Conservation (phyloP, 2,888 invertebrate genomes). For the Cheilosia urbana region DNA sequence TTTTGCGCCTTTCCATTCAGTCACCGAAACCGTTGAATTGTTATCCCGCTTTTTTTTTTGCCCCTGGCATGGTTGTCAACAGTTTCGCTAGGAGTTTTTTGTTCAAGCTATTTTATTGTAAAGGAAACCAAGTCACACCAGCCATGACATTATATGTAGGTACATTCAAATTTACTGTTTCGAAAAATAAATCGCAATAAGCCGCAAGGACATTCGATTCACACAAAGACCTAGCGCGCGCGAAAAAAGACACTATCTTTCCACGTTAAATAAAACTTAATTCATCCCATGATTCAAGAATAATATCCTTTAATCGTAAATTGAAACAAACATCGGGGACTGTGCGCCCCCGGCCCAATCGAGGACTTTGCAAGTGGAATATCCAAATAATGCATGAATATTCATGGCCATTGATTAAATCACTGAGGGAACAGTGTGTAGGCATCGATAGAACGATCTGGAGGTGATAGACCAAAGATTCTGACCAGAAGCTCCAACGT, state of each 20-base stretch:
- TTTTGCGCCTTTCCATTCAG: background rate
- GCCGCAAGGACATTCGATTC: background rate
- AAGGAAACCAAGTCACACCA: constrained; percentile 1
- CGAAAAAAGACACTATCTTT: background rate
- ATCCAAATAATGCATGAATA: constrained; percentile 56
- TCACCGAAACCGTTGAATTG: background rate
- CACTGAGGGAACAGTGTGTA: constrained; percentile 11
- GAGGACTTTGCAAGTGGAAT: constrained; percentile 1
- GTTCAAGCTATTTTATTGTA: background rate
- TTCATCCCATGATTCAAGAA: background rate
- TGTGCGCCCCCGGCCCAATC: background rate
- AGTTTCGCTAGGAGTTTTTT: background rate
- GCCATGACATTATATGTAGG: background rate
- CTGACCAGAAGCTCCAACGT: constrained; percentile 26
- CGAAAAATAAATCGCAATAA: constrained; percentile 9
- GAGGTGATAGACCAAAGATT: constrained; percentile 57
- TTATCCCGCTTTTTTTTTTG: background rate
- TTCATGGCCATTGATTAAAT: constrained; percentile 49
- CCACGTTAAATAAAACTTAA: constrained; percentile 10
- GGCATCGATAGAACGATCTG: constrained; percentile 20
- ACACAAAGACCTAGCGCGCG: background rate
- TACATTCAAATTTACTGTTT: constrained; percentile 5
- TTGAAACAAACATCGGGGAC: constrained; percentile 4
- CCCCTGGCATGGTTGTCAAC: background rate
- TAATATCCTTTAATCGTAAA: background rate